Percentiles rank a stretch among this genome's conserved stretches.
Evolutionary conservation across 2,113 vertebrate genomes (phyloP).

Genomic region (Leptobrachium ailaonicum): DNA sequence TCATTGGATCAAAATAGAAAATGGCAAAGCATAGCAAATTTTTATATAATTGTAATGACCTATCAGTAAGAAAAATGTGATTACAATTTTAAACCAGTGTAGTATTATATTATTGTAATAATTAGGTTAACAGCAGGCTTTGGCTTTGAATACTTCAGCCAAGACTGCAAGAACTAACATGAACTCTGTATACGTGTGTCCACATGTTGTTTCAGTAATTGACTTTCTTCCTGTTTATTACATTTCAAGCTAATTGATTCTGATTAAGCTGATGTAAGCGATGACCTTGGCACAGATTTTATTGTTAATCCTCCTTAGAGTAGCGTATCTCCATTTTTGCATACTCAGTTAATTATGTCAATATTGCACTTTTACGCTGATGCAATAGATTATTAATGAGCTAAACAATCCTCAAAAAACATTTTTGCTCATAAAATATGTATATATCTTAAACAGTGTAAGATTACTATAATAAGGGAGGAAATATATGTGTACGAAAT

Average conservation of each 20-base stretch:
- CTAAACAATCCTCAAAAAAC: neutral
- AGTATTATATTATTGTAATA: too few relatives aligned
- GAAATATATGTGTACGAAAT: too few relatives aligned
- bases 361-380: neutral
- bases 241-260: conserved; percentile 8
- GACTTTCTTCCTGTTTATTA: neutral
- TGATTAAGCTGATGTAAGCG: conserved; percentile 2
- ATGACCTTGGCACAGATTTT: conserved; percentile 20
- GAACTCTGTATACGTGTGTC: neutral
- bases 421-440: neutral
- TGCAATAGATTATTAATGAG: neutral
- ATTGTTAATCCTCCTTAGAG: neutral
- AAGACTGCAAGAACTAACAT: neutral
- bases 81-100: too few relatives aligned
- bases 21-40: too few relatives aligned
- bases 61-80: too few relatives aligned
- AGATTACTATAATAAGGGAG: too few relatives aligned
- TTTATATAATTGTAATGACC: too few relatives aligned
- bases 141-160: too few relatives aligned
- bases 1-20: too few relatives aligned
- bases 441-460: too few relatives aligned
- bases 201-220: neutral
- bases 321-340: neutral
- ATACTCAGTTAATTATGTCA: conserved; percentile 10
- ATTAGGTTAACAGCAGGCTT: too few relatives aligned